Evolutionary conservation across 2,113 vertebrate species (phyloP).

Genomic region (Heliornis fulica): DNA sequence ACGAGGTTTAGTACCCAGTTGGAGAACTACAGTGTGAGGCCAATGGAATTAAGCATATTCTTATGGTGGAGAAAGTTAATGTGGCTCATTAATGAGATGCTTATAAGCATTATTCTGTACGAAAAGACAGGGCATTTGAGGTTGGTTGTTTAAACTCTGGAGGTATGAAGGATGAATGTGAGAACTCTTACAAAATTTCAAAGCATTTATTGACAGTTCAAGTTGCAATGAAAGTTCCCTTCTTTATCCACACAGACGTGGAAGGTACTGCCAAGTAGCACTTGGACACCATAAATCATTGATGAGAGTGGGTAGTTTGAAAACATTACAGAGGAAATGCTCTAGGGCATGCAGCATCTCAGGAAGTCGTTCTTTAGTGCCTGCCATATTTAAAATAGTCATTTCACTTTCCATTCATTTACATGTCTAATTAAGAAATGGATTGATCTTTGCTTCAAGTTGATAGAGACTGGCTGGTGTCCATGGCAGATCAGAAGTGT

Average conservation of each 20-base stretch:
- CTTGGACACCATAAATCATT: constrained; percentile 5
- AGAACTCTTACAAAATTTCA: background rate
- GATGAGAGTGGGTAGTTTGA: background rate
- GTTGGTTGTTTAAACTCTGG: background rate
- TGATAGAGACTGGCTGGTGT: background rate
- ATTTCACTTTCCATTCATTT: background rate
- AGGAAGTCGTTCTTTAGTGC: background rate
- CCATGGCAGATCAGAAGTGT: background rate
- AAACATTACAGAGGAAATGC: background rate
- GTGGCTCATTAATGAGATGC: background rate
- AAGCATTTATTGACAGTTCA: background rate
- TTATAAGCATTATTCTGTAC: background rate
- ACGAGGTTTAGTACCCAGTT: background rate
- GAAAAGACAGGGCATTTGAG: background rate
- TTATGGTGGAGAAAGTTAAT: background rate
- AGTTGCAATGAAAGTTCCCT: background rate
- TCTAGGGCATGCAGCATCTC: background rate
- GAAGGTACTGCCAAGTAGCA: background rate
- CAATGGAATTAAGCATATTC: background rate
- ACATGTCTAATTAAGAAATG: constrained; percentile 23
- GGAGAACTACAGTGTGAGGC: background rate
- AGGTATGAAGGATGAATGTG: background rate
- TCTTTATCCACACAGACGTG: background rate
- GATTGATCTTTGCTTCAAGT: background rate
- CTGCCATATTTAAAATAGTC: background rate